Base-by-base conservation (phyloP, 2,888 invertebrate genomes). In the Drosophila mettleri region DNA sequence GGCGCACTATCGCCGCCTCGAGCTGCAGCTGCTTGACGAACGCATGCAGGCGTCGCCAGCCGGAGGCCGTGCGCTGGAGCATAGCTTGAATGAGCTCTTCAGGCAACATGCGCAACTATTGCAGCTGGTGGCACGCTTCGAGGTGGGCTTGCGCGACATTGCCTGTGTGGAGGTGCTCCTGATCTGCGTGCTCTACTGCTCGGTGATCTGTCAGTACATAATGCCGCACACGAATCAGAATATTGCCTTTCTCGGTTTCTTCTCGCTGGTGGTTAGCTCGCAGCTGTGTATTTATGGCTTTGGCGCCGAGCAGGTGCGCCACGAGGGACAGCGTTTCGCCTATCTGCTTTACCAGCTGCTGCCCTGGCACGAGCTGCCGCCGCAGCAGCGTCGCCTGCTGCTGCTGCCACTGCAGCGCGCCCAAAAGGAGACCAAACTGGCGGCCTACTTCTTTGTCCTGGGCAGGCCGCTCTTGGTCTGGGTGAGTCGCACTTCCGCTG, bases 201-300 rank as follows among this genome's bases (percentile, higher is more conserved):
- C 78, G 10, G 81, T 81, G 8, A 79, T 78, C 43, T 81, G 78
- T 8, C 78, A 79, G 51, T 81, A 68, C 39, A 79, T 81, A 0
- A 81, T 79, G 78, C 78, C 78, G 7, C 78, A 81, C 20, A 66
- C 65, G 29, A 61, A 79, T 14, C 78, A 81, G 55, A 79, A 79
- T 39, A 51, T 78, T 0, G 81, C 78, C 36, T 79, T 81, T n/a
- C 70, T 79, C 12, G 81, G 69, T 14, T 81, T 79, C 68, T 81
- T 74, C 31, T 70, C 74, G 14, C 45, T 69, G 54, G 69, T 69
- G 27, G 54, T 69, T 45, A 81, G 75, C 55, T 74, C 66, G 0
- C 78, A 79, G 61, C n/a, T 78, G 39, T 78, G 78, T 52, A 78
- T 81, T 18, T 81, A 79, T 18, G 68, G 68, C 29, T 61, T 79